A percentile compares a stretch with the other conserved stretches of the same genome.
Conservation (phyloP, 35 echinoderm and acorn worm genomes). For the Heliocidaris erythrogramma region DNA sequence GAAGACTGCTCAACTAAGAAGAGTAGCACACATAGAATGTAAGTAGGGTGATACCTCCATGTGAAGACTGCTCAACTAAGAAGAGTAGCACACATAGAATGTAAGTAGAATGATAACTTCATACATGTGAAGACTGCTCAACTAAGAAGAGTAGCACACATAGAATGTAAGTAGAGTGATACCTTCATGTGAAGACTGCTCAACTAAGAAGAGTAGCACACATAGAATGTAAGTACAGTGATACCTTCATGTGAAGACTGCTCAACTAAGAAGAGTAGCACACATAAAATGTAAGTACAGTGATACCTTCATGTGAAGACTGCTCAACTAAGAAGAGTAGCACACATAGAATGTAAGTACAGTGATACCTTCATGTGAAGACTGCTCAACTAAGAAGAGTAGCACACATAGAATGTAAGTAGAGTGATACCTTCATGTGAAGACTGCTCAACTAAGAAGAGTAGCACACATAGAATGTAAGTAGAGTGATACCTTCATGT, state of each 20-base stretch:
- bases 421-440: background rate
- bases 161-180: conserved; percentile 32
- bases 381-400: conserved; percentile 59
- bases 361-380: background rate
- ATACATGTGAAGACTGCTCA: background rate
- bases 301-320: background rate
- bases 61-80: conserved; percentile 28
- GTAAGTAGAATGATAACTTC: background rate
- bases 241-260: background rate
- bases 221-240: conserved; percentile 41
- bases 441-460: conserved; percentile 57
- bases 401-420: conserved; percentile 56
- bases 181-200: background rate
- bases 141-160: conserved; percentile 58
- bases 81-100: conserved; percentile 53
- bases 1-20: conserved; percentile 54
- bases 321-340: conserved; percentile 57
- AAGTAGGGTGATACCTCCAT: background rate
- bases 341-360: conserved; percentile 53
- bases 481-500: background rate
- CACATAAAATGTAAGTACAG: conserved; percentile 48
- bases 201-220: conserved; percentile 58
- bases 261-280: conserved; percentile 58
- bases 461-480: conserved; percentile 53
- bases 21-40: conserved; percentile 50